Percentiles rank a stretch among this genome's conserved stretches.
Conservation (phyloP, 2,888 invertebrate genomes). For the Tetropium fuscum region DNA sequence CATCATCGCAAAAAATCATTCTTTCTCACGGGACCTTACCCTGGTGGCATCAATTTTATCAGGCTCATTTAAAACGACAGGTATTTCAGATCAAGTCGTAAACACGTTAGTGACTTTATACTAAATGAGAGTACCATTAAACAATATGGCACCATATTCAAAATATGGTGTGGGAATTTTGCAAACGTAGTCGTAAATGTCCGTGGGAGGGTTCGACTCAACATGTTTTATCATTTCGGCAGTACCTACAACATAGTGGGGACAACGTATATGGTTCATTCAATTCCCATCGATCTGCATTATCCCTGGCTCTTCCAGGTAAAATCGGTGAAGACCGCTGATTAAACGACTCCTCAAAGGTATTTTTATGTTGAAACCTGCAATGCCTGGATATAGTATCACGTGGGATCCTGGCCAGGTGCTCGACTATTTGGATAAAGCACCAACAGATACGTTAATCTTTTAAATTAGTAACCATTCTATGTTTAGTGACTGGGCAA, state of each 20-base stretch:
- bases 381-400: background rate
- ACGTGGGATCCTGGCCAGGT: background rate
- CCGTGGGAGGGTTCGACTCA: background rate
- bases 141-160: background rate
- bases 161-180: background rate
- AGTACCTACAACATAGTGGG: background rate
- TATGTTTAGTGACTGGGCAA: background rate
- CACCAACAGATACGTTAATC: background rate
- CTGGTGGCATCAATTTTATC: slow-evolving; percentile 30
- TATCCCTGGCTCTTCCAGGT: background rate
- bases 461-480: background rate
- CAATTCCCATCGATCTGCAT: background rate
- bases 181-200: background rate
- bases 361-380: background rate
- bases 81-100: background rate
- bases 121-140: background rate
- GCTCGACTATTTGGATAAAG: background rate
- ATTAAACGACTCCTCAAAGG: background rate
- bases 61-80: slow-evolving; percentile 4
- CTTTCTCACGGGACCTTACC: slow-evolving; percentile 21
- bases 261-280: background rate
- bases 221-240: background rate
- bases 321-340: background rate
- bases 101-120: background rate
- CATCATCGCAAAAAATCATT: too few relatives aligned